Evolutionary conservation across 2,797 vertebrate species (phyloP).

Genomic region (Macroramphosus scolopax): DNA sequence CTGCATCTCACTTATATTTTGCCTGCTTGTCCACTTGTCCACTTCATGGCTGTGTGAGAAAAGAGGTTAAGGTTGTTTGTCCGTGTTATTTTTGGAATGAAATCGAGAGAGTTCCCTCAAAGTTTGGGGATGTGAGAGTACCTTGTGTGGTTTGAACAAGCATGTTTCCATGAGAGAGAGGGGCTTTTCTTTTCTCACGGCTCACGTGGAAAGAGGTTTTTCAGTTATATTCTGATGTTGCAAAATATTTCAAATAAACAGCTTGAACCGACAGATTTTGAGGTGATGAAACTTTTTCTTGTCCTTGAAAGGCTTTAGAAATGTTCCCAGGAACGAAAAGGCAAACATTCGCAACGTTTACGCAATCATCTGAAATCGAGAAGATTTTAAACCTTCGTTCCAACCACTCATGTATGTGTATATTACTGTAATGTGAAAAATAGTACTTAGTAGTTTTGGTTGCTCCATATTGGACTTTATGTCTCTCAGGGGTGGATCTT

Average conservation of each 20-base stretch:
- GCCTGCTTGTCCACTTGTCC: no score
- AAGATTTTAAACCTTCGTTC: neutral
- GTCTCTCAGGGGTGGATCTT: no score
- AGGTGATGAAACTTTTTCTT: neutral
- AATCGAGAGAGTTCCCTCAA: slow-evolving; percentile 60
- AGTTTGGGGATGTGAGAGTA: slow-evolving; percentile 71
- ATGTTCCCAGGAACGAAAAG: slow-evolving; percentile 1
- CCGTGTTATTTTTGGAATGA: slow-evolving; percentile 46
- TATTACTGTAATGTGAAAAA: no score
- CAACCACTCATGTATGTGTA: neutral
- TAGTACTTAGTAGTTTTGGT: no score
- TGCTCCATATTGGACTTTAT: no score
- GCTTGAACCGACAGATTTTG: neutral
- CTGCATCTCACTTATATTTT: slow-evolving; percentile 3
- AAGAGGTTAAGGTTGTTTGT: slow-evolving; percentile 33
- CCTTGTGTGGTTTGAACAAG: slow-evolving; percentile 53
- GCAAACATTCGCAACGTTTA: neutral
- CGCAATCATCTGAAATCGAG: slow-evolving; percentile 2
- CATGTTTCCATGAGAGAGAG: slow-evolving; percentile 50
- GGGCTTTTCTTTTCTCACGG: slow-evolving; percentile 45
- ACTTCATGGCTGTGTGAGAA: slow-evolving; percentile 46
- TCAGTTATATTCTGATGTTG: slow-evolving; percentile 31
- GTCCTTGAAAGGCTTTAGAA: slow-evolving; percentile 8
- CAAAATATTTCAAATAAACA: slow-evolving; percentile 22
- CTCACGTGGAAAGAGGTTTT: slow-evolving; percentile 36